phyloP scores from a whole-genome alignment of 2,797 vertebrate genomes.

The Pteropus rufus region DNA sequence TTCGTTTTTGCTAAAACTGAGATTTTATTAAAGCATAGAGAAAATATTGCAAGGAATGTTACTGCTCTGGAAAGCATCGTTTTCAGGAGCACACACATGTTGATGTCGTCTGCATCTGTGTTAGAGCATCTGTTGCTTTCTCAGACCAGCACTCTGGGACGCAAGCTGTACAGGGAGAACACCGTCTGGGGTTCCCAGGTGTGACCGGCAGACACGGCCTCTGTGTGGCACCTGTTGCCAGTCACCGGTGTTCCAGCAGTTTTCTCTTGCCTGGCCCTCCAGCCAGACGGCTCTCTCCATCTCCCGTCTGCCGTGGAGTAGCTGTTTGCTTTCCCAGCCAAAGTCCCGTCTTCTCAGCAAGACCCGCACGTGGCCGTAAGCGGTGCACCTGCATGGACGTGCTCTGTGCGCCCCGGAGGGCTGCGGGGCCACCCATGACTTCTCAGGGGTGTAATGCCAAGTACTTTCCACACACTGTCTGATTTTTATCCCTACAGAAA shows the following conservation, averaged over 20 bases:
- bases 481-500: background rate
- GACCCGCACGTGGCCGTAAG: background rate
- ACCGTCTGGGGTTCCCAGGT: background rate
- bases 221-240: background rate
- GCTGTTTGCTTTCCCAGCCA: background rate
- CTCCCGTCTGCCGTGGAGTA: background rate
- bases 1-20: background rate
- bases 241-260: no score
- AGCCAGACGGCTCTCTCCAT: background rate
- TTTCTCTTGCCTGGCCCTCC: background rate
- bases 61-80: background rate
- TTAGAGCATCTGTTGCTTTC: background rate
- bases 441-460: background rate
- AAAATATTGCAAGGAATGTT: background rate
- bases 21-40: background rate
- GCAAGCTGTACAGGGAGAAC: fast-evolving
- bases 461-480: background rate
- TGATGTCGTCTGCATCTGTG: background rate
- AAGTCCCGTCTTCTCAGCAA: background rate
- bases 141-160: no score
- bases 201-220: background rate
- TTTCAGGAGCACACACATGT: background rate
- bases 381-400: fast-evolving
- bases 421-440: background rate
- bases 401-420: background rate